phyloP scores from a whole-genome alignment of 2,113 vertebrate species.

The Numida meleagris region DNA sequence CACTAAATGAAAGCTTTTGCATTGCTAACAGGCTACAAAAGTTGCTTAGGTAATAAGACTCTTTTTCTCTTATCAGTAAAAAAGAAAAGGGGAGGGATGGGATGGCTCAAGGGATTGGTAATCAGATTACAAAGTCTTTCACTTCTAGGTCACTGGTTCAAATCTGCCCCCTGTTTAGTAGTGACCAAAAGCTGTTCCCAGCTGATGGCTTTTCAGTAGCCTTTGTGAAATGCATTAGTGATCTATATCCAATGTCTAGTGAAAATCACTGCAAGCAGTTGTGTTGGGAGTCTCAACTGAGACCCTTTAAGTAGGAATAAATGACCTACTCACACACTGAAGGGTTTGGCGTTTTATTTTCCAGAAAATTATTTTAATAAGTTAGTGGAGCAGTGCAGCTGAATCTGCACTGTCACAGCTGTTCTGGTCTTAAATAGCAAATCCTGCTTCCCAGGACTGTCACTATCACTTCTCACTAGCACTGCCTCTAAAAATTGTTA shows the following conservation, averaged over 20 bases:
- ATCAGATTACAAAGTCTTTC: constrained; percentile 80
- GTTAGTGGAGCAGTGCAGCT: not conserved
- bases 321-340: not conserved
- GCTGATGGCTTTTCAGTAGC: constrained; percentile 71
- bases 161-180: constrained; percentile 72
- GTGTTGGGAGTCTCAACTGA: not conserved
- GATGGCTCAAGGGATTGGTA: constrained; percentile 76
- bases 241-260: constrained; percentile 44
- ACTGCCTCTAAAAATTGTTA: constrained; percentile 34
- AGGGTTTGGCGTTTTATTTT: constrained; percentile 5
- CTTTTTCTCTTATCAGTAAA: constrained; percentile 73
- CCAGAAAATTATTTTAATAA: constrained; percentile 21
- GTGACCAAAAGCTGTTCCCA: constrained; percentile 72
- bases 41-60: constrained; percentile 78
- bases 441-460: not conserved
- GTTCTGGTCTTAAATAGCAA: not conserved
- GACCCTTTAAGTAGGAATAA: constrained; percentile 19
- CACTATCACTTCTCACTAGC: constrained; percentile 3
- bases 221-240: constrained; percentile 63
- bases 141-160: constrained; percentile 79
- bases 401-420: not conserved
- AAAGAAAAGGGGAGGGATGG: constrained; percentile 65
- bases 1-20: constrained; percentile 77
- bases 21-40: constrained; percentile 77
- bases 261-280: constrained; percentile 21